These are phyloP conservation scores for Plagiodera versicolora DNA, from an alignment of 2,888 invertebrate genomes.

Conservation along the genomic window DNA sequence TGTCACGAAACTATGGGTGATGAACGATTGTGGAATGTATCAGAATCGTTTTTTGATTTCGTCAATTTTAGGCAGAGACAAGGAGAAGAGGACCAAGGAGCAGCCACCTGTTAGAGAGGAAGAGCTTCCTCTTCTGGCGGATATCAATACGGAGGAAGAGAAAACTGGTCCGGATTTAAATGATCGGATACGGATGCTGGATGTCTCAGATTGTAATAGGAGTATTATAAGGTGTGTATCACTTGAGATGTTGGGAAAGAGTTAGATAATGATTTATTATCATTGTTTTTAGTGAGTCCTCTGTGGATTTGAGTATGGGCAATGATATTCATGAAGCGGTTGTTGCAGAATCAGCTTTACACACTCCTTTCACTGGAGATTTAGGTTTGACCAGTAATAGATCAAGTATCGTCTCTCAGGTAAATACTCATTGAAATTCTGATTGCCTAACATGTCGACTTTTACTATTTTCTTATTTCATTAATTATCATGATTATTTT, in stretches of 20 bases:
- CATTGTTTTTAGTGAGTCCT: conserved; percentile 60
- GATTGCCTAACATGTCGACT: too few relatives aligned
- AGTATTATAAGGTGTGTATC: conserved; percentile 52
- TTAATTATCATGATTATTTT: too few relatives aligned
- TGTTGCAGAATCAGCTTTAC: conserved; percentile 49
- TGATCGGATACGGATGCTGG: conserved; percentile 47
- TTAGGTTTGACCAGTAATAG: conserved; percentile 63
- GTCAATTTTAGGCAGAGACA: conserved; percentile 35
- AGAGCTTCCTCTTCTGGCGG: conserved; percentile 58
- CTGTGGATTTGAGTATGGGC: conserved; percentile 62
- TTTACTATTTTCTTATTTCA: too few relatives aligned
- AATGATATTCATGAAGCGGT: conserved; percentile 54
- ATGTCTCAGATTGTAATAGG: conserved; percentile 48
- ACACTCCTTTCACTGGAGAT: conserved; percentile 64
- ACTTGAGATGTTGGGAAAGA: too few relatives aligned
- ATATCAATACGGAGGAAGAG: conserved; percentile 50
- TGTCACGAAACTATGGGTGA: conserved; percentile 64
- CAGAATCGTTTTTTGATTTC: too few relatives aligned
- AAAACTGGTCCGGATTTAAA: conserved; percentile 41
- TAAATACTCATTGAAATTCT: conserved; percentile 32
- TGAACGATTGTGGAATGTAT: too few relatives aligned
- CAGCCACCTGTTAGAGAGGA: conserved; percentile 51
- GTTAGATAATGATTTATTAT: too few relatives aligned
- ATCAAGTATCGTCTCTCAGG: conserved; percentile 62
- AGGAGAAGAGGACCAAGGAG: conserved; percentile 38